Base-by-base conservation (phyloP, 2,113 vertebrate genomes). In the Pithys albifrons region DNA sequence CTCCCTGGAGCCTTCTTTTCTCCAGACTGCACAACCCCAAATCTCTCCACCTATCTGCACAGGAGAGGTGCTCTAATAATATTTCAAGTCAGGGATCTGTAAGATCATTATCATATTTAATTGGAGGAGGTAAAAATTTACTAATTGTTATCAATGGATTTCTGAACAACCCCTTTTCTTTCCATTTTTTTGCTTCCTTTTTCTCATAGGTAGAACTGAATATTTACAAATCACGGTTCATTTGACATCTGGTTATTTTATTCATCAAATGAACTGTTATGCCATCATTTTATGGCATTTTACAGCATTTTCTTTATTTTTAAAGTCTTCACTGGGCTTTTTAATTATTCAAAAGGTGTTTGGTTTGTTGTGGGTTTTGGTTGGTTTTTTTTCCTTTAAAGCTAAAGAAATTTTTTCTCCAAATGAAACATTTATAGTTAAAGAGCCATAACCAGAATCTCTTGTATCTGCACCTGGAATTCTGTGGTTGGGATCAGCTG, bases 151-250 rank as follows among this genome's bases (percentile, higher is more conserved):
- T 41, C 78, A 93, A 69, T 6, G 9, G 41, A 4, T 57, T 96
- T 94, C 81, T 95, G 67, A 49, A 49, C 20, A 49, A 49, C 12
- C 37, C 65, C 76, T 95, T 97, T 97, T 87, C 46, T 97, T 97
- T 88, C 73, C 35, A 74, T 90, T 95, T 84, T 84, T n/a, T 90
- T 90, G 93, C 76, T 87, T 88, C 82, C 61, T 89, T 97, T 90
- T 96, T 54, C 92, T 96, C 54, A 89, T 64, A 94, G 81, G 18
- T 75, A 88, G 17, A 95, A 94, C 27, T 97, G 85, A 97, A 95
- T 96, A 95, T 96, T 96, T 86, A 96, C 48, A 97, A 97, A 95
- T 94, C 81, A 91, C 57, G 83, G 51, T 87, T 97, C 89, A 89
- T 94, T 95, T 95, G 57, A 35, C 37, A 93, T 92, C 29, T 77